phyloP scores from a whole-genome alignment of 2,797 vertebrate species.

The Tokudaia tokunoshimensis region DNA sequence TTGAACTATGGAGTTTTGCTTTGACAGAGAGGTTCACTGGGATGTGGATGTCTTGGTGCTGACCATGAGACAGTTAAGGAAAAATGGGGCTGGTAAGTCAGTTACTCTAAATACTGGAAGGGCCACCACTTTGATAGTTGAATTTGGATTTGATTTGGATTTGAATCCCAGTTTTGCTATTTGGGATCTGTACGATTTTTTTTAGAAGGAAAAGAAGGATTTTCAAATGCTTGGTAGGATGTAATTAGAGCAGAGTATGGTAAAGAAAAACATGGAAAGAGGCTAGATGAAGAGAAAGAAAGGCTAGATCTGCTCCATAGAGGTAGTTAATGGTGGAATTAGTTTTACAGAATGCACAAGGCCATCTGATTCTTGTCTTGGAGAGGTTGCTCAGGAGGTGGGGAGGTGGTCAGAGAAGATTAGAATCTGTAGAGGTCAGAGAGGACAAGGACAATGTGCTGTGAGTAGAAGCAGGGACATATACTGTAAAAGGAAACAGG shows the following conservation, averaged over 20 bases:
- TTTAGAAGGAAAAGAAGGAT: not conserved
- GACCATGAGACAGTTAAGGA: not conserved
- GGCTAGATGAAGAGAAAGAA: not conserved
- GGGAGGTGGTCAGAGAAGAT: not conserved
- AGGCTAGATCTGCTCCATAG: not conserved
- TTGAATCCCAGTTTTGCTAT: not conserved
- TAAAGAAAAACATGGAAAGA: not conserved
- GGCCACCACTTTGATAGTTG: not conserved
- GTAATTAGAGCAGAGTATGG: not conserved
- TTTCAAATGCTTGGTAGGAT: not conserved
- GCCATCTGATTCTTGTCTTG: slow-evolving; percentile 21
- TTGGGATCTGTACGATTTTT: not conserved
- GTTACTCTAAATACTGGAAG: not conserved
- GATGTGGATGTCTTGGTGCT: not conserved
- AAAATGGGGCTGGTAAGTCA: not conserved
- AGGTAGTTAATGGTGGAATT: not conserved
- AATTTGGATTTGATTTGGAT: not conserved
- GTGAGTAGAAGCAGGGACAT: not conserved
- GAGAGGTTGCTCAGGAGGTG: not conserved
- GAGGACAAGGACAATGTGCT: not conserved
- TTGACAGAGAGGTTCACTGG: not conserved
- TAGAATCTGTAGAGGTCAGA: not conserved
- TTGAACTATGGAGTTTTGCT: not conserved
- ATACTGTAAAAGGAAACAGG: not conserved
- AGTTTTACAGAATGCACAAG: slow-evolving; percentile 51